phyloP scores from a whole-genome alignment of 2,113 vertebrate genomes.

The Sapajus apella region DNA sequence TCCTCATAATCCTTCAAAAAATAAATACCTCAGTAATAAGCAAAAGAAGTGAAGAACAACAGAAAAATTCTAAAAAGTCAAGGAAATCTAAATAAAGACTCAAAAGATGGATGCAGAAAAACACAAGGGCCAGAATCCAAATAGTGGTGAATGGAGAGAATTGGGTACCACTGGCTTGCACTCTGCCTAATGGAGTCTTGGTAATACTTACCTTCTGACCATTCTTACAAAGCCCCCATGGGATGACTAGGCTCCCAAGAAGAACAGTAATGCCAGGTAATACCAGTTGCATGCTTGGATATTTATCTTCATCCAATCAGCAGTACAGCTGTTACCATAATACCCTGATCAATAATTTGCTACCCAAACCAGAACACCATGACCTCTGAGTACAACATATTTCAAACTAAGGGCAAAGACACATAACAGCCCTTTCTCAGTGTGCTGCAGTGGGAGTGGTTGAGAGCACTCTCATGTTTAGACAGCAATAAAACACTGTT shows the following conservation, averaged over 20 bases:
- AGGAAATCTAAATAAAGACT: not conserved
- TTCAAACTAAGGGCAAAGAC: conserved; percentile 59
- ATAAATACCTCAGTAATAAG: not conserved
- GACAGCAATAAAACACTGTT: conserved; percentile 79
- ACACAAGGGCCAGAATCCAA: not conserved
- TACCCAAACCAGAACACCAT: conserved; percentile 43
- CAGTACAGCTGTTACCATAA: conserved; percentile 66
- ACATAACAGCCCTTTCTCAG: not conserved
- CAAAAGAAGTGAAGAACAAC: not conserved
- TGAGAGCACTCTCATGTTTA: conserved; percentile 57
- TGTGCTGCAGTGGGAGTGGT: not conserved
- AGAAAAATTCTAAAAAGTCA: not conserved
- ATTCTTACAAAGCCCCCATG: not conserved
- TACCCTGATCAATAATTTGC: conserved; percentile 70
- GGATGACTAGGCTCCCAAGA: not conserved
- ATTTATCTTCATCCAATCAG: conserved; percentile 64
- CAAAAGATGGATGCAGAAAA: not conserved
- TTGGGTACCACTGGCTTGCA: not conserved
- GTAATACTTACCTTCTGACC: not conserved
- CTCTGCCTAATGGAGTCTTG: not conserved
- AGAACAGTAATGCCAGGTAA: conserved; percentile 38
- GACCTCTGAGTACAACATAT: conserved; percentile 56
- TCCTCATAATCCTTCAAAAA: not conserved
- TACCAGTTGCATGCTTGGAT: conserved; percentile 37
- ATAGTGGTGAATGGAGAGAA: not conserved